A percentile compares a stretch with the other conserved stretches of the same genome.
phyloP scores from a whole-genome alignment of 2,113 vertebrate genomes.

The Sapayoa aenigma region DNA sequence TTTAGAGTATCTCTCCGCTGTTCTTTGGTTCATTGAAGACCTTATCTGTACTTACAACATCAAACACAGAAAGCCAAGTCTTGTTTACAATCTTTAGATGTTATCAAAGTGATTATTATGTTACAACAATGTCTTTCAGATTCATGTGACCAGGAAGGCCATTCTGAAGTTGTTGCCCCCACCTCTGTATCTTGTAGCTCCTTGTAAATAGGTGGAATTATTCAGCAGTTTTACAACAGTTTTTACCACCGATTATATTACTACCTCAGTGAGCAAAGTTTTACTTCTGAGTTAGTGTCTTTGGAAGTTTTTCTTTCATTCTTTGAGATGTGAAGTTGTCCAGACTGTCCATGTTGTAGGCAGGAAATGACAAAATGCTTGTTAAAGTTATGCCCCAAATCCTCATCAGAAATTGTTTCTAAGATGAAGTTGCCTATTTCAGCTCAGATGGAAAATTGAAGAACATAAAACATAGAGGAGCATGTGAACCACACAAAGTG shows the following conservation, averaged over 20 bases:
- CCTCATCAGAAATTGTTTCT: background rate
- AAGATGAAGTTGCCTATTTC: background rate
- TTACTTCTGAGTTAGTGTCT: background rate
- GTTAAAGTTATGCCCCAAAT: background rate
- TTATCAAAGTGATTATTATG: background rate
- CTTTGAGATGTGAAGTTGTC: background rate
- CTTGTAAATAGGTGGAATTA: background rate
- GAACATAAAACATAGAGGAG: background rate
- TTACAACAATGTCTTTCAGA: background rate
- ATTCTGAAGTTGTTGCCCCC: background rate
- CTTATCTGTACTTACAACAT: background rate
- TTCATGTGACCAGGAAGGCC: background rate
- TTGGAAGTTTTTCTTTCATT: background rate
- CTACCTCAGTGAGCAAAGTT: background rate
- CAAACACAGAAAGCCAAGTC: background rate
- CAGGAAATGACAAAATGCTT: background rate
- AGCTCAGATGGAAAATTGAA: background rate
- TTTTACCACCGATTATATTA: background rate
- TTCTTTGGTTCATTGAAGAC: background rate
- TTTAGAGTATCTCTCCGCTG: background rate
- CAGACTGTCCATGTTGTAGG: background rate
- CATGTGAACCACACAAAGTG: conserved; percentile 40
- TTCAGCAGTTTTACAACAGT: background rate
- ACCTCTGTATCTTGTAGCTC: background rate
- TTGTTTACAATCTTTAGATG: background rate